Evolutionary conservation across 2,113 vertebrate species (phyloP), one percentile per base, ranked within the genome.

Genomic region (Marmota flaviventris): DNA sequence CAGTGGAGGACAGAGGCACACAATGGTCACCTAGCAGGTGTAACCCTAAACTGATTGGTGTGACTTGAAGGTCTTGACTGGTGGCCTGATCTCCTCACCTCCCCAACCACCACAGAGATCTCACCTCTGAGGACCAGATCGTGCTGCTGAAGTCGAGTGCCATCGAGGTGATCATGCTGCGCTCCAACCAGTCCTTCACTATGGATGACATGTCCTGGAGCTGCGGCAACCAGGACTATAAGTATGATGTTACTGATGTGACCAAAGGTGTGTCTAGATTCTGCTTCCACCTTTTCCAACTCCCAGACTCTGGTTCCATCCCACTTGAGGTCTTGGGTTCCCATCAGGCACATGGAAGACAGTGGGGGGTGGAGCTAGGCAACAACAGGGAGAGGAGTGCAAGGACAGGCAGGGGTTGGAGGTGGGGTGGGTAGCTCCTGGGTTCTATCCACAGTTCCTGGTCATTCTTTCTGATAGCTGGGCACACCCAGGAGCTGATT

Each of bases 161-260:
- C 98, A 99, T 99, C 0, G 99, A 99, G 98, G 99, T 99, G 96
- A 99, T 99, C 98, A 99, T 99, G 99, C 98, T 99, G 88, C 99
- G 99, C 77, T 99, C 99, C 34, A 99, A 99, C 97, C 99, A 99
- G 98, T 99, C 99, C 86, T 99, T 99, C 98, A 99, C 97, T 97
- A 96, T 99, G 88, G 99, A 99, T 6, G 99, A 99, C 97, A 99
- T 99, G 99, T 98, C 99, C 51, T 99, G 99, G 99, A 99, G 99
- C 98, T 99, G 99, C 0, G 99, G 99, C 89, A 98, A 97, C 81
- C 98, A 93, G 0, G 99, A 99, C 89, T 99, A 99, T 98, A 99
- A 99, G 97, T 99, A 99, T 98, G 97, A 98, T 76, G 75, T 99
- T 98, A 99, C 97, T 37, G 99, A 99, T 0, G 99, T 99, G 96